phyloP scores from a whole-genome alignment of 2,113 vertebrate species.

The Coptodon rendalli region DNA sequence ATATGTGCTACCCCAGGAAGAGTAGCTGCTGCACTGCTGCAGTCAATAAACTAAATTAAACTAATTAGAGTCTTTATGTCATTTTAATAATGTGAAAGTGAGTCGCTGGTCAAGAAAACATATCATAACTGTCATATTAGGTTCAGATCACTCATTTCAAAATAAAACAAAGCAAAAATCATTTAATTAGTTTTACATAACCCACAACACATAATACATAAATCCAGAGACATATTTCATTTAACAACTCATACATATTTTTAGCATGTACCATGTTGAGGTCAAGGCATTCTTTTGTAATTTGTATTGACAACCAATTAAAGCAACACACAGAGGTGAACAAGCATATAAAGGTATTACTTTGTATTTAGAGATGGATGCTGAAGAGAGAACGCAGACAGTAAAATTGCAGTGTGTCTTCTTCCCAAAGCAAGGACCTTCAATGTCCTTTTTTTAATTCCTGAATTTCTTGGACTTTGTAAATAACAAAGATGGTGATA shows the following conservation, averaged over 20 bases:
- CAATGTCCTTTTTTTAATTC: rapidly evolving
- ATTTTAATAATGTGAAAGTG: not conserved
- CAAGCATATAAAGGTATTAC: not conserved
- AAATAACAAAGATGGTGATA: not conserved
- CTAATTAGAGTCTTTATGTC: not conserved
- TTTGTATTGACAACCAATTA: not conserved
- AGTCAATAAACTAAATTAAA: not conserved
- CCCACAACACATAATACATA: not conserved
- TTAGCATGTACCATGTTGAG: not conserved
- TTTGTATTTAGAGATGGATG: not conserved
- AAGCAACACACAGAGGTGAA: not conserved
- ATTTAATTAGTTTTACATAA: not conserved
- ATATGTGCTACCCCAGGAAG: not conserved
- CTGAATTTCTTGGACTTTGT: not conserved
- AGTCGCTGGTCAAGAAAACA: not conserved
- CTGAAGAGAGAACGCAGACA: not conserved
- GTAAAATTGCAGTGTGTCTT: not conserved
- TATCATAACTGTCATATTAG: not conserved
- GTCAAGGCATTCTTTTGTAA: not conserved
- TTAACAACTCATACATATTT: not conserved
- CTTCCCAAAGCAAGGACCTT: not conserved
- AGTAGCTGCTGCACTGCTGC: not conserved
- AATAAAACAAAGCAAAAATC: not conserved
- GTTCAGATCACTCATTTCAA: not conserved
- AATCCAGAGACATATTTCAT: not conserved